phyloP scores from a whole-genome alignment of 2,888 invertebrate genomes.

The Neoaliturus tenellus region DNA sequence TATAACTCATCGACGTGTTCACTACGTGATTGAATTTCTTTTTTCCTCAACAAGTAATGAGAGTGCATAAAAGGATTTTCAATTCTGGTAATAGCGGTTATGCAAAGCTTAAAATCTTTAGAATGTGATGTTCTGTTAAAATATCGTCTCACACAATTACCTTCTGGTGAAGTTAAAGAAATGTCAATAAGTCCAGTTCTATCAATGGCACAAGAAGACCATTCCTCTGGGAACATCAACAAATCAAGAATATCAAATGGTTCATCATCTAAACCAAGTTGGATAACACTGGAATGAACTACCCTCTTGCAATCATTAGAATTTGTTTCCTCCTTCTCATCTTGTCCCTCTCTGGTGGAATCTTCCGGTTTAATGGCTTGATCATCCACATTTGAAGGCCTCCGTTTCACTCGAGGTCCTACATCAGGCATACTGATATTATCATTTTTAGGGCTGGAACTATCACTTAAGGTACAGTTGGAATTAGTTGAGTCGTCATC shows the following conservation, averaged over 20 bases:
- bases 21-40: conserved; percentile 37
- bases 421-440: background rate
- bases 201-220: conserved; percentile 13
- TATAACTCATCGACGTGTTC: conserved; percentile 46
- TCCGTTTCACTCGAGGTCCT: conserved; percentile 38
- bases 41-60: conserved; percentile 36
- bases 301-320: background rate
- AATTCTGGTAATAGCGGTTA: conserved; percentile 17
- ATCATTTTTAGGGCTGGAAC: background rate
- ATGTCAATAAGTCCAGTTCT: conserved; percentile 41
- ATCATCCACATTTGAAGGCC: background rate
- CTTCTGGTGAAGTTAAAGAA: background rate
- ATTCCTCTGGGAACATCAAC: conserved; percentile 5
- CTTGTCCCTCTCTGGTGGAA: background rate
- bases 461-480: background rate
- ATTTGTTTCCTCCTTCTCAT: background rate
- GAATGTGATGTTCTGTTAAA: conserved; percentile 25
- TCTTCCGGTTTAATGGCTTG: background rate
- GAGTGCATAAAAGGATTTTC: conserved; percentile 49
- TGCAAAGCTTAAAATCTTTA: background rate
- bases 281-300: background rate
- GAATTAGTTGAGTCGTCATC: background rate
- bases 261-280: background rate
- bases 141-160: background rate
- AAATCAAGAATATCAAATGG: background rate